These are phyloP conservation scores for Camptogramma bilineatum DNA, from an alignment of 2,888 invertebrate genomes.

Conservation along the genomic window DNA sequence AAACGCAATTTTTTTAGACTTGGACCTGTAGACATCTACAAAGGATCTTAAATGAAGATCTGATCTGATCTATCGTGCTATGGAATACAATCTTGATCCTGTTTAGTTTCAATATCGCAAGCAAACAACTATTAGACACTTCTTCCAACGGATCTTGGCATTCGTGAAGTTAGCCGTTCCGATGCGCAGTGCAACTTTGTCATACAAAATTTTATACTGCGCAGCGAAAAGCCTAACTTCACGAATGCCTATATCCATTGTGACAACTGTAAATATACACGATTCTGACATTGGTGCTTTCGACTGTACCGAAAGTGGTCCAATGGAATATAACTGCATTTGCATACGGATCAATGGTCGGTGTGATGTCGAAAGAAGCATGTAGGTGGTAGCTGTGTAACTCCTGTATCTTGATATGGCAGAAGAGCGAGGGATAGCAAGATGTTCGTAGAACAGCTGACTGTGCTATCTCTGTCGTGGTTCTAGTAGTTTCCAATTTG, in stretches of 20 bases:
- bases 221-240: no score
- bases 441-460: slow-evolving; percentile 5
- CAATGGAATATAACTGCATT: slow-evolving; percentile 37
- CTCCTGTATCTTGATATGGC: slow-evolving; percentile 8
- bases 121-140: slow-evolving; percentile 29
- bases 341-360: slow-evolving; percentile 50
- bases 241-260: no score
- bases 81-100: not conserved
- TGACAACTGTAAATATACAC: slow-evolving; percentile 36
- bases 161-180: no score
- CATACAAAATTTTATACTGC: no score
- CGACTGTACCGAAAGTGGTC: slow-evolving; percentile 38
- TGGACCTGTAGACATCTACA: no score
- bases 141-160: no score
- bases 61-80: no score
- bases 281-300: slow-evolving; percentile 37
- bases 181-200: no score
- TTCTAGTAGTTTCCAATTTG: not conserved
- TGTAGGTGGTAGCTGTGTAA: slow-evolving; percentile 15
- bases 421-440: slow-evolving; percentile 16
- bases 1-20: no score
- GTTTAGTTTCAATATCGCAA: not conserved
- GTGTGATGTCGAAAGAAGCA: slow-evolving; percentile 54
- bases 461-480: not conserved
- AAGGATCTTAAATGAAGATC: no score